Evolutionary conservation across 2,888 invertebrate species (phyloP), one percentile per base, ranked within the genome.

Genomic region (Phragmatobia fuliginosa): DNA sequence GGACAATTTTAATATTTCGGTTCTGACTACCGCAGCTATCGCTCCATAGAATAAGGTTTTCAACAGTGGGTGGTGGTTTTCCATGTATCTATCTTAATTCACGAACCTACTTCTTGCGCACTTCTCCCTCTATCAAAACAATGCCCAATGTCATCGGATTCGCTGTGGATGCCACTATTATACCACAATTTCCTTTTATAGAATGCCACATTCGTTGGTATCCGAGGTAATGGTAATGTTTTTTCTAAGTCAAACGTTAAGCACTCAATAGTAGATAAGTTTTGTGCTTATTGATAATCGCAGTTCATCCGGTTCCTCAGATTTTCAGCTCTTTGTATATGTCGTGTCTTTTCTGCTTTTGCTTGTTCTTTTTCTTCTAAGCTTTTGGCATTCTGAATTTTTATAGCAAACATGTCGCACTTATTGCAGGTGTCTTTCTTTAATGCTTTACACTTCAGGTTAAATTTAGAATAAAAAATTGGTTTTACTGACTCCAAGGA

Each of bases 191-290:
- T 21, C 61, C 38, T 18, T 61, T 33, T 36, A 32, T 33, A 61
- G 25, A 61, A 61, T 38, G 38, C 61, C n/a, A 38, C 33, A 31
- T 61, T 61, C n/a, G 73, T 68, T 10, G 73, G 68, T 66, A 73
- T 72, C 31, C 74, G 72, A 38, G 72, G 68, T 61, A 74, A 70
- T 31, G 71, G 68, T 67, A 68, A 65, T 61, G 74, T 74, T 36
- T 74, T 74, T 52, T 74, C 71, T 32, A 72, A 70, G 41, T 71
- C 70, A 28, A 68, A 73, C 18, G 70, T 70, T 62, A 70, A 21
- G 58, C 73, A 74, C 65, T 72, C 70, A 64, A 70, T 56, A n/a
- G 28, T 62, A 21, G 66, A 41, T 36, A 38, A 58, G 61, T 70
- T 70, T 68, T 38, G 56, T 32, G 74, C 72, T 21, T 70, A 33